Conservation (phyloP, 92 coral and sea anemone species). For the Siderastrea radians region DNA sequence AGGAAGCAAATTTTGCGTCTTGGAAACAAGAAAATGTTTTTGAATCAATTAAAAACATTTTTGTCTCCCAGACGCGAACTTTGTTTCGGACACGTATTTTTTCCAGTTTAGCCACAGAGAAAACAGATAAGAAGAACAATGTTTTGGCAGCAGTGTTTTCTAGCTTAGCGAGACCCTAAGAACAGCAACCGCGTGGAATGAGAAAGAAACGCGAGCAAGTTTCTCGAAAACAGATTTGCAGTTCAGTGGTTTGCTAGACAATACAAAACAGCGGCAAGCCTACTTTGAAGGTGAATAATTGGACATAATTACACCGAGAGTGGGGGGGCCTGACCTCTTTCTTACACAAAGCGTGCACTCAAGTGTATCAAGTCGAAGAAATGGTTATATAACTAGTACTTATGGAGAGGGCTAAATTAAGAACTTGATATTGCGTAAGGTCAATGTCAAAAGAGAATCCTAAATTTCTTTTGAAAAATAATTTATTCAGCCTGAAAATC, state of each 20-base stretch:
- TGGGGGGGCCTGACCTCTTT: background rate
- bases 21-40: too few relatives aligned
- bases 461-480: too few relatives aligned
- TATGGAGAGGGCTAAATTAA: background rate
- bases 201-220: background rate
- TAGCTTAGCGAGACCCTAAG: background rate
- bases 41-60: too few relatives aligned
- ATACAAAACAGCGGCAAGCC: background rate
- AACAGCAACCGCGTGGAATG: background rate
- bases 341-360: background rate
- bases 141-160: too few relatives aligned
- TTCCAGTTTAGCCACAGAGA: too few relatives aligned
- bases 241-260: background rate
- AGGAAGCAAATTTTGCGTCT: too few relatives aligned
- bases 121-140: too few relatives aligned
- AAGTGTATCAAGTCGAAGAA: background rate
- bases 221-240: conserved; percentile 1
- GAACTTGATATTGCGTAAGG: background rate
- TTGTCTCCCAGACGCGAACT: too few relatives aligned
- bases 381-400: background rate
- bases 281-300: background rate
- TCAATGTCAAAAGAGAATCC: background rate
- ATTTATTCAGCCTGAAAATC: too few relatives aligned
- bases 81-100: too few relatives aligned
- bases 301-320: background rate